Base-by-base conservation (phyloP, 1,140 invertebrate genomes). In the Anagrus nilaparvatae region DNA sequence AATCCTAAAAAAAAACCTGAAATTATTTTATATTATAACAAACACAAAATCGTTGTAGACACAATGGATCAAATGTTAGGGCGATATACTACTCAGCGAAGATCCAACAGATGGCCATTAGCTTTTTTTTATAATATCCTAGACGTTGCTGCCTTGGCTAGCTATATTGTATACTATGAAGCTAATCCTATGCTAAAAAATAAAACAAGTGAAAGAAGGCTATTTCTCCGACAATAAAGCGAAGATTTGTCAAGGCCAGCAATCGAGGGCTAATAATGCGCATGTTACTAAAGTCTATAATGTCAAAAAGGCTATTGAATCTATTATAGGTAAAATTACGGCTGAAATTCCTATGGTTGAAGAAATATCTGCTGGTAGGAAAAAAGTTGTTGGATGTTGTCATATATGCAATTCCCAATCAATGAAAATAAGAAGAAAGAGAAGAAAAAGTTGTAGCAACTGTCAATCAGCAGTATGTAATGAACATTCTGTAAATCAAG, bases 71-170 rank as follows among this genome's bases (percentile, higher is more conserved):
- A 68, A 40, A 47, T 70, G 32, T 61, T 63, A 54, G 50, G 65
- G 50, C 65, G 65, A 52, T 72, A 72, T 42, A 69, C 64, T 25
- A 65, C 65, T 6, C 56, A 61, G 50, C 58, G 69, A 32, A 55
- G 65, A 33, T 65, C 65, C 34, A 62, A 65, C 48, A 63, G 70
- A 52, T 75, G 72, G 72, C 63, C 67, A 61, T n/a, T n/a, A n/a
- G n/a, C n/a, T n/a, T n/a, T n/a, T n/a, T n/a, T n/a, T n/a, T n/a
- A n/a, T n/a, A 61, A 62, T 25, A 46, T 72, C 9, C 46, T 74
- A 9, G 69, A 74, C 50, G 64, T 75, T 48, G 67, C 68, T n/a
- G 57, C 67, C 8, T 32, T 50, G 21, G 43, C 44, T 4, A 13
- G 30, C 9, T 49, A 49, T 37, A 36, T 46, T 14, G 42, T 41